Conservation (phyloP, 2,113 vertebrate species). For the Orientallactaga bullata region DNA sequence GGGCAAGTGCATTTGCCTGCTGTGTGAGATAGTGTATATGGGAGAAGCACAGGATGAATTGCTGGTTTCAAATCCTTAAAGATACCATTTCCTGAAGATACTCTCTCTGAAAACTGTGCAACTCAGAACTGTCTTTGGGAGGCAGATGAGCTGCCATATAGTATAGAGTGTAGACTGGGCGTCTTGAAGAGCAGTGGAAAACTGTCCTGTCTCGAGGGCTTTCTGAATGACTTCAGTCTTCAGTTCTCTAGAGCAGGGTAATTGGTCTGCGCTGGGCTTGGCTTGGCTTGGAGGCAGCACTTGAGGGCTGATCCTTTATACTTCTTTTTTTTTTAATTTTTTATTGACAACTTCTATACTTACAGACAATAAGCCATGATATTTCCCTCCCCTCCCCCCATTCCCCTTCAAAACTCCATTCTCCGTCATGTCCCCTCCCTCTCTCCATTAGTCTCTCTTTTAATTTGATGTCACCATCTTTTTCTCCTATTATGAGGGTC, state of each 20-base stretch:
- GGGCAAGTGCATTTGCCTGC: not conserved
- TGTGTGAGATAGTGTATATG: not conserved
- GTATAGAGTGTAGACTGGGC: not conserved
- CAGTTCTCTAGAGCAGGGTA: not conserved
- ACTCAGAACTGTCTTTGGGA: constrained; percentile 21
- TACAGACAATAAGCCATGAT: too few species aligned
- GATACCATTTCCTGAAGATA: not conserved
- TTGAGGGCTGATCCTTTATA: not conserved
- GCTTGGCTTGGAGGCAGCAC: not conserved
- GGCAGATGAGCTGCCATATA: not conserved
- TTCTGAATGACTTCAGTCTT: not conserved
- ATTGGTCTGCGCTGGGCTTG: not conserved
- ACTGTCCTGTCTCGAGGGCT: not conserved
- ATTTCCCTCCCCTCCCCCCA: too few species aligned
- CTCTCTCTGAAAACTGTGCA: not conserved
- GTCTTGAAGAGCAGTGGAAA: not conserved
- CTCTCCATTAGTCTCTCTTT: too few species aligned
- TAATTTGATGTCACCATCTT: too few species aligned
- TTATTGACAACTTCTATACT: too few species aligned
- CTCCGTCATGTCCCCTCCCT: too few species aligned
- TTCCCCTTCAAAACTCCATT: too few species aligned
- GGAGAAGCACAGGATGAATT: not conserved
- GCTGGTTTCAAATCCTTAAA: not conserved
- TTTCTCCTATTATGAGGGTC: too few species aligned
- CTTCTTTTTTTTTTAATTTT: too few species aligned